Evolutionary conservation across 2,113 vertebrate genomes (phyloP).

Genomic region (Cyprinodon brontotheroides): DNA sequence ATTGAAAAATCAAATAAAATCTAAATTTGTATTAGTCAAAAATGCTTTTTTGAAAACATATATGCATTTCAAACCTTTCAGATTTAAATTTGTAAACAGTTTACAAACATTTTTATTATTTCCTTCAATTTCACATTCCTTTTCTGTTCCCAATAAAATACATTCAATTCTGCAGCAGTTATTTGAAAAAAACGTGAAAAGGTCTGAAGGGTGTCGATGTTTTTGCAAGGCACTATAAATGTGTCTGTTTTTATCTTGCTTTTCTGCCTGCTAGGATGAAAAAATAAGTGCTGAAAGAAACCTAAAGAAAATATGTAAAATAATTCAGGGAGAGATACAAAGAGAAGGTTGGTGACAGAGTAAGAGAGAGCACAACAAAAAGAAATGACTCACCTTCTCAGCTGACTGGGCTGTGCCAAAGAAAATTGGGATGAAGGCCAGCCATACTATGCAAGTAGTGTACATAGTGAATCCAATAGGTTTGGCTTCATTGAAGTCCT

Average conservation of each 20-base stretch:
- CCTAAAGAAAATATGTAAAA: constrained; percentile 45
- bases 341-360: constrained; percentile 41
- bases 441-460: constrained; percentile 79
- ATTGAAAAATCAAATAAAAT: too few species aligned
- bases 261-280: constrained; percentile 51
- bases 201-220: background rate
- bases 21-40: too few species aligned
- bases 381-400: constrained; percentile 74
- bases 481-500: constrained; percentile 80
- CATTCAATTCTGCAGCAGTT: background rate
- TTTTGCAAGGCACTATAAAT: constrained; percentile 6
- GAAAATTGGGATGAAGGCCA: constrained; percentile 80
- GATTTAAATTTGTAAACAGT: too few species aligned
- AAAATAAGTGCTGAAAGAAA: constrained; percentile 50
- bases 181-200: background rate
- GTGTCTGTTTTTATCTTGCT: constrained; percentile 11
- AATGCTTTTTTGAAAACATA: too few species aligned
- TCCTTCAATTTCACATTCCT: background rate
- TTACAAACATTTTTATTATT: too few species aligned
- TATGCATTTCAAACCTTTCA: too few species aligned
- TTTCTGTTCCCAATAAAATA: background rate
- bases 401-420: constrained; percentile 79
- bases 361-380: constrained; percentile 11
- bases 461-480: constrained; percentile 81
- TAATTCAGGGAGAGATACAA: constrained; percentile 38